Conservation (phyloP, 2,113 vertebrate species). For the Heterochromis multidens region DNA sequence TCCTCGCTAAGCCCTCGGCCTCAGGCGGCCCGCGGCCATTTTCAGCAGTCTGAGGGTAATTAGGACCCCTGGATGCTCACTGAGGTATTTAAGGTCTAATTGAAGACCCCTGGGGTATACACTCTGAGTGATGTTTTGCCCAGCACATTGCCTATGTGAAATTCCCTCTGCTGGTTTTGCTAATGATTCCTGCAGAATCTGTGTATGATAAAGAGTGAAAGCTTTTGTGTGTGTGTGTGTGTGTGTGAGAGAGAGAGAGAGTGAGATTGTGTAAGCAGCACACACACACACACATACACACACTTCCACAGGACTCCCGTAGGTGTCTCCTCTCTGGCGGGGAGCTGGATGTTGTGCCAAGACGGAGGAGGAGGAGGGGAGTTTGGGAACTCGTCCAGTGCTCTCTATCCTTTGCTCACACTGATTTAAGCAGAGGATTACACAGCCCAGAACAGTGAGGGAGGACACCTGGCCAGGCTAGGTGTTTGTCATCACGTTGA, state of each 20-base stretch:
- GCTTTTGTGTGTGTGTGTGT: not conserved
- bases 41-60: conserved; percentile 62
- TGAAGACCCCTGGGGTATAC: conserved; percentile 51
- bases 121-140: conserved; percentile 60
- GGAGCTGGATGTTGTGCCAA: conserved; percentile 54
- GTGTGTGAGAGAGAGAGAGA: not conserved
- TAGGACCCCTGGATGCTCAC: conserved; percentile 58
- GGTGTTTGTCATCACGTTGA: conserved; percentile 36
- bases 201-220: conserved; percentile 23
- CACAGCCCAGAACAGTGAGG: conserved; percentile 21
- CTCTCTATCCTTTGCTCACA: conserved; percentile 51
- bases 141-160: conserved; percentile 52
- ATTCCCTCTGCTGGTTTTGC: conserved; percentile 43
- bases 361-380: conserved; percentile 20
- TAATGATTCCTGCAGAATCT: conserved; percentile 53
- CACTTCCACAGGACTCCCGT: conserved; percentile 59
- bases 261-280: conserved; percentile 44
- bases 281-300: not conserved
- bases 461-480: conserved; percentile 42
- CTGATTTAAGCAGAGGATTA: conserved; percentile 60
- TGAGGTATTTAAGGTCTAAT: conserved; percentile 67
- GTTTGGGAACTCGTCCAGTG: conserved; percentile 39
- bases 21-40: conserved; percentile 34
- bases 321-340: conserved; percentile 61
- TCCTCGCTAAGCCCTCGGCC: conserved; percentile 27